These are phyloP conservation scores for Ferrisia virgata DNA, from an alignment of 2,888 invertebrate genomes.

Conservation along the genomic window DNA sequence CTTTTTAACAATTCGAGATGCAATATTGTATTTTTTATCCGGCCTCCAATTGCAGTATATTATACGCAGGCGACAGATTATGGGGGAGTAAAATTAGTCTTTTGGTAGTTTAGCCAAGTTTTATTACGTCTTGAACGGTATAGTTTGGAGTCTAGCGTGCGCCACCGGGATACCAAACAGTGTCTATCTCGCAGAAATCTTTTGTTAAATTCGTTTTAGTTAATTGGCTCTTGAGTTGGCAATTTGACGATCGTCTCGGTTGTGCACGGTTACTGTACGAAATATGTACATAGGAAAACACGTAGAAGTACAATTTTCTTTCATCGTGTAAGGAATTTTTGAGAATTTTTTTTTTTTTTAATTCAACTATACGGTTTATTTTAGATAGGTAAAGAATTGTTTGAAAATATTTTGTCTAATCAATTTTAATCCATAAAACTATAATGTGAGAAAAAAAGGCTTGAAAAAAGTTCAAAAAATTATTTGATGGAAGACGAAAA, in stretches of 20 bases:
- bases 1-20: conserved; percentile 7
- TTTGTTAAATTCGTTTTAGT: neutral
- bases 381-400: too few species aligned
- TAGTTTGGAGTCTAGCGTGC: neutral
- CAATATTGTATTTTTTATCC: conserved; percentile 16
- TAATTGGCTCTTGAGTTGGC: neutral
- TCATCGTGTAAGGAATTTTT: too few species aligned
- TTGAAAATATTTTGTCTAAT: too few species aligned
- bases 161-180: neutral
- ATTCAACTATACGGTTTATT: too few species aligned
- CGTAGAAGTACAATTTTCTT: too few species aligned
- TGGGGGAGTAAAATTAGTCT: conserved; percentile 1
- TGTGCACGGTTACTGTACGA: neutral
- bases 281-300: too few species aligned
- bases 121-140: conserved; percentile 1
- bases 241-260: neutral
- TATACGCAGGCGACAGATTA: conserved; percentile 5
- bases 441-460: too few species aligned
- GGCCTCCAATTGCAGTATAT: conserved; percentile 1
- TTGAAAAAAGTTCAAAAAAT: too few species aligned
- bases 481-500: too few species aligned
- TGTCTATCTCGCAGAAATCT: neutral
- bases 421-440: too few species aligned
- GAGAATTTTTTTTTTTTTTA: too few species aligned
- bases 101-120: conserved; percentile 14